Evolutionary conservation across 2,113 vertebrate genomes (phyloP), one percentile per base, ranked within the genome.

Genomic region (Lepidothrix coronata): DNA sequence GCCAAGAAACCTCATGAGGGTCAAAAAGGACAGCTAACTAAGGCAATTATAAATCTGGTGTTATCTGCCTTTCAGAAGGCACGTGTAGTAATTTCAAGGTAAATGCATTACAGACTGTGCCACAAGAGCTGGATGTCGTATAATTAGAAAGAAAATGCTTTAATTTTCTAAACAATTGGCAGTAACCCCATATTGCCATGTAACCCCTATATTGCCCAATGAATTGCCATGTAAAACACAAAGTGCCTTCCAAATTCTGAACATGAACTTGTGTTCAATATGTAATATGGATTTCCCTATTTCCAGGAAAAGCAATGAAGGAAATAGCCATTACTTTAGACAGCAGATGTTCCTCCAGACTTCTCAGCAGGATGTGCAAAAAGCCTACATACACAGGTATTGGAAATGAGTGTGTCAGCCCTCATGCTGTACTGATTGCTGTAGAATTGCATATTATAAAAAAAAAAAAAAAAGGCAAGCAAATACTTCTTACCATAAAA

Each of bases 401-500:
- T 71, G 55, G 7, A 77, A 92, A 88, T 70, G 27, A 78, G 30
- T 37, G 43, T 51, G 52, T 39, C 63, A 88, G 72, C 22, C 39
- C 35, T 92, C 41, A 49, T 27, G 27, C 33, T 88, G 44, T 44
- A 68, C 44, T 84, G 54, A 59, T 22, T 91, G 55, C 16, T 52
- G 37, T 14, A 70, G 79, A 84, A 84, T 5, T 85, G 43, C 14
- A 82, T 72, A 68, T 75, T 70, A 6, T 41, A 61, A 31, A 46
- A 48, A 55, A 85, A 46, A 22, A n/a, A 67, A 61, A 35, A 71
- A n/a, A 58, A 43, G 33, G 13, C 8, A 91, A 89, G 71, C 30
- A 82, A 97, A 89, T 84, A 75, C 98, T 91, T 97, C 99, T 99
- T 98, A 99, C 99, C 97, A 98, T 98, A 97, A 99, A 99, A 95